Evolutionary conservation across 2,888 invertebrate genomes (phyloP), one percentile per base, ranked within the genome.

Genomic region (Pachliopta kotzebuea): DNA sequence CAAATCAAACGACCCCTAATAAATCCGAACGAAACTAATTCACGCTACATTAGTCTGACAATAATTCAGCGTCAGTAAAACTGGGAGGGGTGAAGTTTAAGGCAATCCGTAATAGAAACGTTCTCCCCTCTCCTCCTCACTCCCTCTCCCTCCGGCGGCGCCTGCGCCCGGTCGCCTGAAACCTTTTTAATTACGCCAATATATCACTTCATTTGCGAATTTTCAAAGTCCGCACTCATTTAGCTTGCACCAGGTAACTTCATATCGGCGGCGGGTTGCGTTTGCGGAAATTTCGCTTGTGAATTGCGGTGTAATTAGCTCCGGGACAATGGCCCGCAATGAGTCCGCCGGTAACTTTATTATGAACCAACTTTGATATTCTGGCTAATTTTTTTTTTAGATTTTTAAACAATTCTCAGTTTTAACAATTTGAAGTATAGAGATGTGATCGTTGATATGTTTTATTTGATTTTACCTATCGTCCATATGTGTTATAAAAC

Each of bases 111-210:
- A 71, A 66, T 68, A 67, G 69, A 65, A 76, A 76, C 59, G 65
- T 4, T 4, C 14, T 14, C 11, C 11, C 37, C 37, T 11, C 8
- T 2, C 14, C 37, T 14, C 2, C 37, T 11, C 11, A 2, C 37
- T 37, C 14, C 14, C 2, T 2, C 37, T 11, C 14, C 65, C 65
- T 66, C 65, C 59, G 55, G 31, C 65, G 53, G 52, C 63, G 60
- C 63, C 68, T 54, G 68, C 68, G 72, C 70, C 61, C 62, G 61
- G 70, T 69, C 72, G 74, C 68, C 76, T 76, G 79, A 76, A 83
- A 80, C 82, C 78, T 80, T 84, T 85, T 85, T 85, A 86, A 86
- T 86, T 85, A 84, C 78, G 73, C 67, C 75, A 73, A 77, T 82
- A 80, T 80, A 84, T 85, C 84, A 85, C 81, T 82, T 81, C 78